Evolutionary conservation across 1,140 invertebrate species (phyloP).

Genomic region (Euschistus heros): DNA sequence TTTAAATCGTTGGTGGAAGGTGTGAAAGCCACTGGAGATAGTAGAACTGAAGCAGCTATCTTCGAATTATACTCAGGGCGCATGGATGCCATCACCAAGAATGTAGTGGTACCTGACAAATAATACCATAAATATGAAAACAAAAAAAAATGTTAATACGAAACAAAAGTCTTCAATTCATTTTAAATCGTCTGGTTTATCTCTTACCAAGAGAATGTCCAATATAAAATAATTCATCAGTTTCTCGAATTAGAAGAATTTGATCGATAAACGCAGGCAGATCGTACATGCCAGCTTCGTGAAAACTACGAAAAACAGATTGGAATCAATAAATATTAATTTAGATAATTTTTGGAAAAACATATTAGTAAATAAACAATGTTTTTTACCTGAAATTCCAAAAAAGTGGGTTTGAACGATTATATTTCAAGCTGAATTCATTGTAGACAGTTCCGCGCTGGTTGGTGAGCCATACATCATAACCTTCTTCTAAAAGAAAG

Average conservation of each 20-base stretch:
- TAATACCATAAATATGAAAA: background rate
- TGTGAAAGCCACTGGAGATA: slow-evolving; percentile 38
- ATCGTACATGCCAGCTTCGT: slow-evolving; percentile 56
- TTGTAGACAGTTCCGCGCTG: slow-evolving; percentile 34
- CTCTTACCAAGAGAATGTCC: slow-evolving; percentile 47
- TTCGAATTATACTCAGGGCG: slow-evolving; percentile 45
- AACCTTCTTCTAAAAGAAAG: slow-evolving; percentile 53
- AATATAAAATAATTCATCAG: slow-evolving; percentile 43
- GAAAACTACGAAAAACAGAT: slow-evolving; percentile 38
- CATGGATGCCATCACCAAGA: slow-evolving; percentile 47
- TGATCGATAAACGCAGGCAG: slow-evolving; percentile 56
- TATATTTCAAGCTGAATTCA: background rate
- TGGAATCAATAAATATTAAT: too few species aligned
- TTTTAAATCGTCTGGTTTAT: background rate
- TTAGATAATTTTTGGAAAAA: too few species aligned
- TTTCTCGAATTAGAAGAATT: slow-evolving; percentile 42
- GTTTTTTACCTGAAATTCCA: slow-evolving; percentile 22
- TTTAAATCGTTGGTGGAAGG: background rate
- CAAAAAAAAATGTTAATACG: background rate
- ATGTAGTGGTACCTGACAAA: slow-evolving; percentile 39
- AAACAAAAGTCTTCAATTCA: background rate
- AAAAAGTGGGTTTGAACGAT: slow-evolving; percentile 1
- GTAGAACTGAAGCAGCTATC: slow-evolving; percentile 36
- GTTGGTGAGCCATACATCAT: slow-evolving; percentile 53
- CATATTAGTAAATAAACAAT: too few species aligned